Conservation (phyloP, 2,797 vertebrate species). For the Arrhamphus sclerolepis region DNA sequence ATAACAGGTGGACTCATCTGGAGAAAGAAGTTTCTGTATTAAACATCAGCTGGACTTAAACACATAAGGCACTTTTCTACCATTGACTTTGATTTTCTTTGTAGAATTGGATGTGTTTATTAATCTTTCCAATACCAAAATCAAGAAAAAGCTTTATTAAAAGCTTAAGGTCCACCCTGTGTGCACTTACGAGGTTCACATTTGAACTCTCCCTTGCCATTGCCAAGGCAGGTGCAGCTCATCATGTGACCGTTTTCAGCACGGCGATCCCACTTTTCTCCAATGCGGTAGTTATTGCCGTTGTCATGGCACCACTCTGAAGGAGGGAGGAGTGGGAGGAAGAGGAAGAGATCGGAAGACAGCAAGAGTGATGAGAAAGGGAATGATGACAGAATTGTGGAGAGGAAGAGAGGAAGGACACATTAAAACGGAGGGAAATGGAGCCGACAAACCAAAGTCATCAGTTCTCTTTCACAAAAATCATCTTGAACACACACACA, state of each 20-base stretch:
- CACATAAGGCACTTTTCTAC: too few relatives aligned
- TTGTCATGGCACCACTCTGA: slow-evolving; percentile 96
- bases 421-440: too few relatives aligned
- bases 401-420: too few relatives aligned
- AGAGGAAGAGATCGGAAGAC: background rate
- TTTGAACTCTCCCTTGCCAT: slow-evolving; percentile 98
- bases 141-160: too few relatives aligned
- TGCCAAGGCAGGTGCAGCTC: slow-evolving; percentile 96
- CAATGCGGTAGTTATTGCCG: slow-evolving; percentile 91
- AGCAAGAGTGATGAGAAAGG: background rate
- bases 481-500: background rate
- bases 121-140: too few relatives aligned
- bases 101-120: too few relatives aligned
- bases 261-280: slow-evolving; percentile 93
- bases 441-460: background rate
- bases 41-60: background rate
- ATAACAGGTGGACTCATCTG: slow-evolving; percentile 94
- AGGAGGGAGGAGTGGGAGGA: background rate
- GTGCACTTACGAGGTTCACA: slow-evolving; percentile 92
- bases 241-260: slow-evolving; percentile 94
- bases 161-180: too few relatives aligned
- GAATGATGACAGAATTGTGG: background rate
- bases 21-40: background rate
- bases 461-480: background rate
- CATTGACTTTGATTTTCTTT: too few relatives aligned